Evolutionary conservation across 2,113 vertebrate species (phyloP), one percentile per base, ranked within the genome.

Genomic region (Eudyptes chrysolophus): DNA sequence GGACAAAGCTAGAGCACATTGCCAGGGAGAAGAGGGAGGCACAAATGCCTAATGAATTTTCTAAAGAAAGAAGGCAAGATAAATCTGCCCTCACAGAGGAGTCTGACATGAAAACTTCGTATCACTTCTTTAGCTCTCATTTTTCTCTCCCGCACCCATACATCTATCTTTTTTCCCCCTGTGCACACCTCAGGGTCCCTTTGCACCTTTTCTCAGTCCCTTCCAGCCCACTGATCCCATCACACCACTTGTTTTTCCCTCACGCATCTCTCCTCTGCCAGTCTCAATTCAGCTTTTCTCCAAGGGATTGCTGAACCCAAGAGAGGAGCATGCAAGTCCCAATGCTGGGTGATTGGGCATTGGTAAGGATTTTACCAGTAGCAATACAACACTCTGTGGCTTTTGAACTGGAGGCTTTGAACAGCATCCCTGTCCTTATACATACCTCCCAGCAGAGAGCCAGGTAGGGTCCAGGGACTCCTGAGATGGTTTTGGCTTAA

Each of bases 11-110:
- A 12, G 74, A 85, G 52, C 51, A 40, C 0, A 6, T 52, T 96
- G 87, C 76, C 64, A 49, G 40, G 60, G 69, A 90, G 49, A 78
- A 79, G 55, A 65, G 84, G 57, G 60, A 89, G 69, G 80, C 92
- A 65, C 66, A 52, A 84, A 85, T 76, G 70, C 62, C 54, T 83
- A 42, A 94, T 96, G 91, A 80, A 95, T 96, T 87, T 95, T 82
- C 79, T 82, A 55, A 84, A 44, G 89, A 76, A 92, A 40, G 89
- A 48, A 86, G 40, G 71, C 12, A 77, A 77, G 80, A 70, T 90
- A 83, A 92, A 94, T 96, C 77, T 97, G 55, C 30, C 36, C n/a
- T 81, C 69, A 13, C 0, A 0, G 82, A 85, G 49, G 69, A 71
- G 42, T 42, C 52, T 69, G 85, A 69, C 46, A 20, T 15, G 18